Conservation (phyloP, 2,113 vertebrate genomes). For the Mustelus asterias region DNA sequence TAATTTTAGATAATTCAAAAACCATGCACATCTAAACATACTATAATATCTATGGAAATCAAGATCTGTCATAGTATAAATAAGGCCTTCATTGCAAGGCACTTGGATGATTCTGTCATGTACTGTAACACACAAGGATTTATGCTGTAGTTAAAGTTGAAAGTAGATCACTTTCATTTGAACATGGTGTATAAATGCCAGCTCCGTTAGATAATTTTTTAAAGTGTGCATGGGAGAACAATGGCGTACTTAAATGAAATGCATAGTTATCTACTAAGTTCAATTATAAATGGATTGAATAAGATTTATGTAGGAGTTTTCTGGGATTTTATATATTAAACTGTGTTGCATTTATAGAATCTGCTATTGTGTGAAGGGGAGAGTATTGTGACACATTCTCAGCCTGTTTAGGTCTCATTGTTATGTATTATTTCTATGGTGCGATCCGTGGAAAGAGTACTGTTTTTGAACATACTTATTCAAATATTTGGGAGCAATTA, state of each 20-base stretch:
- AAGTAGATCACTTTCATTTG: not conserved
- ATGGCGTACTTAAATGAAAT: not conserved
- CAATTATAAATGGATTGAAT: not conserved
- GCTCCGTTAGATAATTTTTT: not conserved
- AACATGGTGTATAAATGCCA: not conserved
- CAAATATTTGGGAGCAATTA: not conserved
- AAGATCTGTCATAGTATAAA: not conserved
- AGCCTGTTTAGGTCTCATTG: not conserved
- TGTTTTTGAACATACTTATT: not conserved
- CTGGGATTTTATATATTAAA: slow-evolving; percentile 21
- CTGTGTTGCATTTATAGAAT: not conserved
- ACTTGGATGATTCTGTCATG: not conserved
- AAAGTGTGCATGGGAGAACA: slow-evolving; percentile 8
- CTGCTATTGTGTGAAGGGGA: not conserved
- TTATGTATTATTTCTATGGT: not conserved
- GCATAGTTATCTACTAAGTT: not conserved
- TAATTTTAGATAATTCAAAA: slow-evolving; percentile 5
- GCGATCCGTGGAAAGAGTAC: too few relatives aligned
- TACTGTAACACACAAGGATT: too few relatives aligned
- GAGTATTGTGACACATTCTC: not conserved
- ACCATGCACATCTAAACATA: not conserved
- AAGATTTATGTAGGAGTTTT: not conserved
- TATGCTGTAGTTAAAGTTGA: not conserved
- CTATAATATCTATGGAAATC: not conserved
- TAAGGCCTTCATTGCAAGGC: not conserved